Percentiles rank a stretch among this genome's conserved stretches.
phyloP scores from a whole-genome alignment of 2,113 vertebrate species.

The Erythrocercus mccallii region DNA sequence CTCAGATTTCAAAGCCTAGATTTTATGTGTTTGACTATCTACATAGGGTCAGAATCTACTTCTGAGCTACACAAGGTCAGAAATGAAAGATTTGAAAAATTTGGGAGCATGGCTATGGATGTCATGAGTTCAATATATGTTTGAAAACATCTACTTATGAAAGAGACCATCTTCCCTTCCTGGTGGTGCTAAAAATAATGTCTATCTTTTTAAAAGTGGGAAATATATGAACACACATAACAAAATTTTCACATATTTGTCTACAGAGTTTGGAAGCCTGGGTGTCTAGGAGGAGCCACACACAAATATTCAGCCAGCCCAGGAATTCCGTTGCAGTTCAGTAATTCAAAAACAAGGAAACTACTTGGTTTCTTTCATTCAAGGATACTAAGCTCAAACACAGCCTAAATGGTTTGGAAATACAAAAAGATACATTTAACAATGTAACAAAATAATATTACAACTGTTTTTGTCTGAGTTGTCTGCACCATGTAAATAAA shows the following conservation, averaged over 20 bases:
- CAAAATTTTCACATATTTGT: background rate
- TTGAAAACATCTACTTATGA: background rate
- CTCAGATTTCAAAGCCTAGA: background rate
- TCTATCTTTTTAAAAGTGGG: background rate
- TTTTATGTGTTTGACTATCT: background rate
- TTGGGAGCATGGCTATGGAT: background rate
- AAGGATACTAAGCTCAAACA: background rate
- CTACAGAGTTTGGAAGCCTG: background rate
- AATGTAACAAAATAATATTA: background rate
- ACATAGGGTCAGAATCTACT: background rate
- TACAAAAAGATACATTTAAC: background rate
- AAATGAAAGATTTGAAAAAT: background rate
- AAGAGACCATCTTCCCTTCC: background rate
- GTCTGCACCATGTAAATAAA: background rate
- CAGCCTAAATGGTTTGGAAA: background rate
- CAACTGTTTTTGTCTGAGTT: background rate
- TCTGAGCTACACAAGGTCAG: background rate
- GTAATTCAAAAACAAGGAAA: background rate
- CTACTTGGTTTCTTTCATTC: background rate
- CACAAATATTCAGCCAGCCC: background rate
- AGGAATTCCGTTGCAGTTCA: background rate
- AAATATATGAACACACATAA: background rate
- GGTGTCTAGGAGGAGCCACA: background rate
- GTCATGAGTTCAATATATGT: background rate
- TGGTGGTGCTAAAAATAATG: background rate